These are phyloP conservation scores for Pardosa pseudoannulata DNA, from an alignment of 2,888 invertebrate genomes.

Conservation along the genomic window DNA sequence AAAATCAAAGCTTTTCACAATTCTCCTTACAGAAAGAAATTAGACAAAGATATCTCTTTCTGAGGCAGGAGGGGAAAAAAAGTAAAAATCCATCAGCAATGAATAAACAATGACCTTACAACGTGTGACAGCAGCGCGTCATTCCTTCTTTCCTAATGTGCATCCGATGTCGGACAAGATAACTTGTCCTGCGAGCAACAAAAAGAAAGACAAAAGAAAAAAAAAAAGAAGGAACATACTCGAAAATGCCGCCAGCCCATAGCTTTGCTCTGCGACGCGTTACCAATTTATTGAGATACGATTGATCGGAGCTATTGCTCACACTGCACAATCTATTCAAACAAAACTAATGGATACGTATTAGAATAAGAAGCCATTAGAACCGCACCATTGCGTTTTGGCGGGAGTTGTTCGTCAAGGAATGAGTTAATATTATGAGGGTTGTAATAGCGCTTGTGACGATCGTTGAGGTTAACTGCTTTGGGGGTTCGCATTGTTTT, in stretches of 20 bases:
- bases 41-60: not conserved
- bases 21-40: not conserved
- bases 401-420: constrained; percentile 18
- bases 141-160: not conserved
- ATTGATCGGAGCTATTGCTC: constrained; percentile 26
- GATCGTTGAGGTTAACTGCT: constrained; percentile 2
- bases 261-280: constrained; percentile 6
- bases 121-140: not conserved
- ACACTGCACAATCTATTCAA: constrained; percentile 30
- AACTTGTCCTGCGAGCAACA: too few relatives aligned
- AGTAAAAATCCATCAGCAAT: not conserved
- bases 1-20: too few relatives aligned
- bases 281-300: constrained; percentile 16
- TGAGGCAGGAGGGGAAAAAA: not conserved
- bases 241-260: constrained; percentile 2
- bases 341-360: constrained; percentile 47
- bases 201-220: not conserved
- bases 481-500: not conserved
- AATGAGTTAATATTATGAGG: constrained; percentile 35
- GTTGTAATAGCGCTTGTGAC: not conserved
- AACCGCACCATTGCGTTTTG: constrained; percentile 37
- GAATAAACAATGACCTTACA: constrained; percentile 26
- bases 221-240: not conserved
- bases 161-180: constrained; percentile 7
- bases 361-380: constrained; percentile 42